A percentile compares a stretch with the other conserved stretches of the same genome.
Conservation (phyloP, 2,888 invertebrate genomes). For the Griposia aprilina region DNA sequence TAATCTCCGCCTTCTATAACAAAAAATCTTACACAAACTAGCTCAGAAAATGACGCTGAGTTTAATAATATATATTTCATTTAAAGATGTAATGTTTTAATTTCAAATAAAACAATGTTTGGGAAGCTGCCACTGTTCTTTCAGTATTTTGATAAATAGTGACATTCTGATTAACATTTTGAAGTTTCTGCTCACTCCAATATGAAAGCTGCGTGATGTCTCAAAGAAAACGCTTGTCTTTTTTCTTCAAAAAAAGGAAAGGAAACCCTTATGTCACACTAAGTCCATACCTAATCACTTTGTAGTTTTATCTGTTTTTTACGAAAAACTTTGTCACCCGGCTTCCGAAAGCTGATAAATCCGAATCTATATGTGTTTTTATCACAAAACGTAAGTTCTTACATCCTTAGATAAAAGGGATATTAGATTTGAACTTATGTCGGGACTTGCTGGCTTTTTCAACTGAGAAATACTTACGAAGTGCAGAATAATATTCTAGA, state of each 20-base stretch:
- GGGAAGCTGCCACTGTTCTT: too few relatives aligned
- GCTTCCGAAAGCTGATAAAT: slow-evolving; percentile 32
- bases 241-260: background rate
- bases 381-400: slow-evolving; percentile 46
- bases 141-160: too few relatives aligned
- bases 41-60: too few relatives aligned
- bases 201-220: background rate
- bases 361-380: slow-evolving; percentile 50
- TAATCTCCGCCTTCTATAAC: too few relatives aligned
- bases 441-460: background rate
- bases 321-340: slow-evolving; percentile 52
- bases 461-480: background rate
- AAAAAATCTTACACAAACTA: too few relatives aligned
- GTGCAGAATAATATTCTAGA: background rate
- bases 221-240: background rate
- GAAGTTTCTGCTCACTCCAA: background rate
- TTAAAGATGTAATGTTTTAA: too few relatives aligned
- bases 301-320: slow-evolving; percentile 57
- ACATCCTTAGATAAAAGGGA: slow-evolving; percentile 43
- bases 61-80: too few relatives aligned
- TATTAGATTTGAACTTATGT: slow-evolving; percentile 44
- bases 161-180: too few relatives aligned
- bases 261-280: slow-evolving; percentile 5
- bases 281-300: slow-evolving; percentile 44
- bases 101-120: too few relatives aligned